Evolutionary conservation across 30 jellyfish, hydroid and myxozoan species (phyloP), one percentile per base, ranked within the genome.

Genomic region (Mastigias papua): DNA sequence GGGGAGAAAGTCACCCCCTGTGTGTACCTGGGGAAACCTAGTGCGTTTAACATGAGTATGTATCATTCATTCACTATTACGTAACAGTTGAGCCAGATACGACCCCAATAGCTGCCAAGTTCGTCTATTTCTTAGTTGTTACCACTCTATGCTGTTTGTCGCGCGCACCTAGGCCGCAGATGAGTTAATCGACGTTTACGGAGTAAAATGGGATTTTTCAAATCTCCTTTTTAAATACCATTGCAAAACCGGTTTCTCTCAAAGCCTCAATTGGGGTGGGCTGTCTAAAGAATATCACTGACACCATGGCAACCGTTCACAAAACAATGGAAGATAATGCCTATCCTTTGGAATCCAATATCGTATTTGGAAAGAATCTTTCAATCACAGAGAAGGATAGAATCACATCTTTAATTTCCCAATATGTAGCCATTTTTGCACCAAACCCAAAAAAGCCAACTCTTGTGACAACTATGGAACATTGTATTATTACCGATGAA

Each of bases 141-240:
- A n/a, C n/a, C n/a, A n/a, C n/a, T n/a, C n/a, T n/a, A n/a, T n/a
- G n/a, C n/a, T n/a, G n/a, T n/a, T n/a, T n/a, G n/a, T n/a, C n/a
- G n/a, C n/a, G n/a, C n/a, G n/a, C n/a, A n/a, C n/a, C n/a, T n/a
- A n/a, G n/a, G n/a, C n/a, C n/a, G n/a, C n/a, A n/a, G n/a, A n/a
- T n/a, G n/a, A n/a, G n/a, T n/a, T n/a, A n/a, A n/a, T n/a, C n/a
- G n/a, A n/a, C n/a, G n/a, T n/a, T n/a, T n/a, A n/a, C n/a, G n/a
- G n/a, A n/a, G n/a, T n/a, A n/a, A n/a, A n/a, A n/a, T n/a, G 86
- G 85, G 23, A 23, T 66, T 5, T 82, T 82, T 82, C 86, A 82
- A 28, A 48, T 82, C 11, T 3, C 92, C 17, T 50, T 82, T 48
- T 28, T 82, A 26, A 82, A 82, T 49, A 30, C 35, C 34, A 66